Evolutionary conservation across 1,140 invertebrate species (phyloP).

Genomic region (Lepidotrigona ventralis): DNA sequence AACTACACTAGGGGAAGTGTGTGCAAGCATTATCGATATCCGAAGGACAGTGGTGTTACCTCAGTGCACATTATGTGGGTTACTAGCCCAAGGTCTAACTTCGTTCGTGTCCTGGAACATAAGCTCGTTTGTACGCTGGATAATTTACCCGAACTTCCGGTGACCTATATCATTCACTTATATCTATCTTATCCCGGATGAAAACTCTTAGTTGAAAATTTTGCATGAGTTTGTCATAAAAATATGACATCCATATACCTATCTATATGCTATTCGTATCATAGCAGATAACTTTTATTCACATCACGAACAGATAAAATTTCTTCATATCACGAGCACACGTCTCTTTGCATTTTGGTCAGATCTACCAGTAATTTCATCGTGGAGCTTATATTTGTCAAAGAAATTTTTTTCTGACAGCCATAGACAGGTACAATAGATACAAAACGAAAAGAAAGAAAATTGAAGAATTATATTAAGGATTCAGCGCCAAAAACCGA

Average conservation of each 20-base stretch:
- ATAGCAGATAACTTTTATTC: neutral
- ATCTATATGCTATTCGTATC: neutral
- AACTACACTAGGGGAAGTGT: neutral
- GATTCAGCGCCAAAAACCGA: neutral
- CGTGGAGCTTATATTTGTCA: neutral
- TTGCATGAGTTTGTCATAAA: neutral
- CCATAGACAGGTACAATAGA: neutral
- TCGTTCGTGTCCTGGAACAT: slow-evolving; percentile 54
- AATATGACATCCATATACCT: neutral
- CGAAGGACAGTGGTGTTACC: slow-evolving; percentile 56
- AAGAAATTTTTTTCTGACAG: neutral
- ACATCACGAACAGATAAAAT: neutral
- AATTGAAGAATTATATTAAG: slow-evolving; percentile 28
- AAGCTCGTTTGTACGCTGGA: slow-evolving; percentile 43
- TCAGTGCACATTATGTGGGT: slow-evolving; percentile 58
- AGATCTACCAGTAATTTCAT: neutral
- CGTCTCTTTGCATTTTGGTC: neutral
- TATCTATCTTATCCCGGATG: neutral
- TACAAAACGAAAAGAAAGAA: neutral
- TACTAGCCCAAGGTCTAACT: slow-evolving; percentile 61
- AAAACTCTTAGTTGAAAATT: neutral
- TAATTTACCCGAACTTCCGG: slow-evolving; percentile 56
- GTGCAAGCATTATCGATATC: slow-evolving; percentile 46
- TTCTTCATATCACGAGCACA: neutral
- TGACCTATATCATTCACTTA: slow-evolving; percentile 53